These are phyloP conservation scores for Brachionus asplanchnoidis DNA, from an alignment of 1,140 invertebrate species.

Conservation along the genomic window DNA sequence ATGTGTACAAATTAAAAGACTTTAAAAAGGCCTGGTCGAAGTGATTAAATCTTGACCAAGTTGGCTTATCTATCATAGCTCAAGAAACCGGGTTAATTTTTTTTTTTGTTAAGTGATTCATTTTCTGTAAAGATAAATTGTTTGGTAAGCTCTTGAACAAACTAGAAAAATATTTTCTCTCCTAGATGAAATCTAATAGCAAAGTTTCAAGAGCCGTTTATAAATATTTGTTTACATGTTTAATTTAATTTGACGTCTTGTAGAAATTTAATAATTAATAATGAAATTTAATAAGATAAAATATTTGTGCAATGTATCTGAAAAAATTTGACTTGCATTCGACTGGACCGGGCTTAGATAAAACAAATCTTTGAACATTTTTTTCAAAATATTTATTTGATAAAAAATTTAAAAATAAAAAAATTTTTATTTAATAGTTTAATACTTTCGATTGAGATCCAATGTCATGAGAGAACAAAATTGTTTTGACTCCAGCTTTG, in stretches of 20 bases:
- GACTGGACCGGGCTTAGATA: not conserved
- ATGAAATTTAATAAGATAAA: slow-evolving; percentile 31
- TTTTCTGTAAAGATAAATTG: slow-evolving; percentile 1
- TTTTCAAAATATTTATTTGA: not conserved
- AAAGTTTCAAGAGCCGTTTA: slow-evolving; percentile 2
- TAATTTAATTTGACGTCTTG: slow-evolving; percentile 28
- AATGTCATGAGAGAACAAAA: not conserved
- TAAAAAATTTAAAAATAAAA: not conserved
- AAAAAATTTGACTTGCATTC: not conserved
- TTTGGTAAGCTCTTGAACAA: not conserved
- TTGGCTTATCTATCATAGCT: not conserved
- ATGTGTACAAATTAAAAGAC: slow-evolving; percentile 1
- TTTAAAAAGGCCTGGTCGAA: not conserved
- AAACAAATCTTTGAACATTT: not conserved
- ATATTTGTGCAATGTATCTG: not conserved
- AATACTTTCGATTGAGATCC: not conserved
- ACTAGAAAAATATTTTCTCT: not conserved
- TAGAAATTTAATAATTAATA: slow-evolving; percentile 31
- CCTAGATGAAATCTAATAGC: slow-evolving; percentile 17
- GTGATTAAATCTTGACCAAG: slow-evolving; percentile 24
- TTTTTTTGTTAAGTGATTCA: slow-evolving; percentile 10
- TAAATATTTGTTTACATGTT: slow-evolving; percentile 17
- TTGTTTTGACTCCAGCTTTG: not conserved
- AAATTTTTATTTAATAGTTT: not conserved
- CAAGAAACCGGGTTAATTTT: slow-evolving; percentile 15